Percentiles rank a stretch among this genome's conserved stretches.
These are phyloP conservation scores for Cherax quadricarinatus DNA, from an alignment of 1,140 invertebrate species.

Conservation along the genomic window DNA sequence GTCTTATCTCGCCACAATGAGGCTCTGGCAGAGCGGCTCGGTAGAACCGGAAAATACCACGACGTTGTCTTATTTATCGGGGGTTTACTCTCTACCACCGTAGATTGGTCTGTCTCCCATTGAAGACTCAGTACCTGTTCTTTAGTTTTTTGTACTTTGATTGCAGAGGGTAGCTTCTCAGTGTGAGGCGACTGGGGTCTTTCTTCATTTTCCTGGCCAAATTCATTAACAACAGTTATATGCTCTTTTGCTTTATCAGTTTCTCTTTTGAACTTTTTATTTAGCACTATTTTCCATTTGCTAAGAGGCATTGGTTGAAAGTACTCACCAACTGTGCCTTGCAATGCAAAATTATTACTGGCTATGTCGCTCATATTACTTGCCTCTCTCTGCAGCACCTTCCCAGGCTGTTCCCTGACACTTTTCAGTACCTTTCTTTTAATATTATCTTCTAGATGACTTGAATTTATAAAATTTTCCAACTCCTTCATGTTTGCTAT, in stretches of 20 bases:
- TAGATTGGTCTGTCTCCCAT: not conserved
- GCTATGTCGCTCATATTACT: not conserved
- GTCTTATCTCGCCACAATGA: not conserved
- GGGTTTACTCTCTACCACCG: not conserved
- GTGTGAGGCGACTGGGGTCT: not conserved
- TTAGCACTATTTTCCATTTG: constrained; percentile 51
- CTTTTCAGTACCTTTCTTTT: not conserved
- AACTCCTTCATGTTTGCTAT: not conserved
- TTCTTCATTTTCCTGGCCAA: not conserved
- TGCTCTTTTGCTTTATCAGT: not conserved
- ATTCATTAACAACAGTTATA: not conserved
- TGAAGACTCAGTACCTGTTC: not conserved
- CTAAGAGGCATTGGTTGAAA: constrained; percentile 35
- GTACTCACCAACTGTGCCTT: not conserved
- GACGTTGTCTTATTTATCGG: not conserved
- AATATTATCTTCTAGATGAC: not conserved
- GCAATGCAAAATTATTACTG: too few relatives aligned
- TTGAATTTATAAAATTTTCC: not conserved
- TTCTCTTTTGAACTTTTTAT: constrained; percentile 17
- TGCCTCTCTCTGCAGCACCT: not conserved
- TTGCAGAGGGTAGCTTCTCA: not conserved
- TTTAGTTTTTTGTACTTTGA: not conserved
- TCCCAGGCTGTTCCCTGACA: not conserved
- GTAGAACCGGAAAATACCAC: constrained; percentile 37
- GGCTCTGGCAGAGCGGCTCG: not conserved